phyloP scores from a whole-genome alignment of 30 jellyfish, hydroid and myxozoan species.

The Morbakka virulenta region DNA sequence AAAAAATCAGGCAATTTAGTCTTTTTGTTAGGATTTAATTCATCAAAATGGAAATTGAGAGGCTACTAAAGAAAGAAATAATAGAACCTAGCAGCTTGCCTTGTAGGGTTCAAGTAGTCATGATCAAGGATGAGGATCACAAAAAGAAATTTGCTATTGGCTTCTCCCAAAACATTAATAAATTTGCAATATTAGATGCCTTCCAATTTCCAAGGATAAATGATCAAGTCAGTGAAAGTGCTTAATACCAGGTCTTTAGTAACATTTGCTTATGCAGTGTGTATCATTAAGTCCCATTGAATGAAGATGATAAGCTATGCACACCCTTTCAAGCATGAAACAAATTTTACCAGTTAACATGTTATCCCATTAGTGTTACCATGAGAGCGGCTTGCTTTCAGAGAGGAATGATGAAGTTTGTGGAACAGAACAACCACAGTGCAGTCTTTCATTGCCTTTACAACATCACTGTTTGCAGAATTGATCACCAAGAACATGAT shows the following conservation, averaged over 20 bases:
- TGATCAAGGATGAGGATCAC: no score
- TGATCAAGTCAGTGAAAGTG: slow-evolving; percentile 19
- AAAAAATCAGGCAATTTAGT: no score
- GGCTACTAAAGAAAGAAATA: no score
- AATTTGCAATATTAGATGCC: no score
- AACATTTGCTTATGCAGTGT: slow-evolving; percentile 27
- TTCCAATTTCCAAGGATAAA: slow-evolving; percentile 49
- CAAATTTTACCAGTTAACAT: slow-evolving; percentile 15
- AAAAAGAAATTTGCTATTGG: no score
- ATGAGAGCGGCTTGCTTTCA: slow-evolving; percentile 42
- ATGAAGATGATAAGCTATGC: slow-evolving; percentile 18
- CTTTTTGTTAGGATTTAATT: no score
- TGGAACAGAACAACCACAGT: slow-evolving; percentile 1
- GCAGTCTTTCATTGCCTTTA: slow-evolving; percentile 30
- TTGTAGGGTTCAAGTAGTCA: no score
- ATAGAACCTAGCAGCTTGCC: no score
- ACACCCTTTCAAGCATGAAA: slow-evolving; percentile 43
- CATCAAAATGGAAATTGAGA: no score
- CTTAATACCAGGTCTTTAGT: slow-evolving; percentile 19
- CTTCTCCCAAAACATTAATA: no score
- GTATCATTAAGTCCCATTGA: slow-evolving; percentile 45
- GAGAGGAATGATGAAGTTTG: slow-evolving; percentile 8
- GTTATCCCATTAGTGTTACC: slow-evolving; percentile 46
- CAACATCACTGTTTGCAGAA: slow-evolving; percentile 29
- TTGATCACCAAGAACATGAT: slow-evolving; percentile 10